Percentiles rank a stretch among this genome's conserved stretches.
phyloP scores from a whole-genome alignment of 2,888 invertebrate species.

The Eilema caniola region DNA sequence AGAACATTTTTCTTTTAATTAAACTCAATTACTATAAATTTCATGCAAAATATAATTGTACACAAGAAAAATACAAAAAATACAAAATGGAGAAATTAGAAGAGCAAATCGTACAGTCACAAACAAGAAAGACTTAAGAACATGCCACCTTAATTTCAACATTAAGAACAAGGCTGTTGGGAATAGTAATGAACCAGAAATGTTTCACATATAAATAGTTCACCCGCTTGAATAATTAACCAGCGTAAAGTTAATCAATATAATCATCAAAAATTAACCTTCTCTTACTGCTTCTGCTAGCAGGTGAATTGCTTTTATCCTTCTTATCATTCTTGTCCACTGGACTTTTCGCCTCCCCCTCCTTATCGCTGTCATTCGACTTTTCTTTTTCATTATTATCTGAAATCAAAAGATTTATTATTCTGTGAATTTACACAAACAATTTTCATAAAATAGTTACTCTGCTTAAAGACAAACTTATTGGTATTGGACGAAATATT shows the following conservation, averaged over 20 bases:
- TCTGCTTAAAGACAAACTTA: neutral
- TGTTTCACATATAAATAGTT: neutral
- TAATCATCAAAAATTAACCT: conserved; percentile 63
- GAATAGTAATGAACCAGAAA: neutral
- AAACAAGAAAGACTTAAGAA: neutral
- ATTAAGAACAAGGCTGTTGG: neutral
- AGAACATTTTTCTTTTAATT: neutral
- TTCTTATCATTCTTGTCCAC: conserved; percentile 69
- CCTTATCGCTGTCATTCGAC: conserved; percentile 69
- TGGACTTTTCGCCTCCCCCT: conserved; percentile 51
- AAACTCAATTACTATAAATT: neutral
- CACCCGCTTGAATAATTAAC: neutral
- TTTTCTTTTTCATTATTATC: conserved; percentile 63
- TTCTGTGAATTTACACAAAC: neutral
- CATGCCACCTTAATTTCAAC: neutral
- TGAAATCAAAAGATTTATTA: conserved; percentile 47
- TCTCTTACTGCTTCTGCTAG: conserved; percentile 68
- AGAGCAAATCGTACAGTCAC: neutral
- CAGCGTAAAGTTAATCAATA: neutral
- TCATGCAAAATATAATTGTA: neutral
- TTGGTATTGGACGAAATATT: too few species aligned
- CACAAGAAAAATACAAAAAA: too few species aligned
- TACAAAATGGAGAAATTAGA: neutral
- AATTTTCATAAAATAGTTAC: neutral
- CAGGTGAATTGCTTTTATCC: conserved; percentile 53